Evolutionary conservation across 2,797 vertebrate genomes (phyloP).

Genomic region (Dendrocincla tyrannina): DNA sequence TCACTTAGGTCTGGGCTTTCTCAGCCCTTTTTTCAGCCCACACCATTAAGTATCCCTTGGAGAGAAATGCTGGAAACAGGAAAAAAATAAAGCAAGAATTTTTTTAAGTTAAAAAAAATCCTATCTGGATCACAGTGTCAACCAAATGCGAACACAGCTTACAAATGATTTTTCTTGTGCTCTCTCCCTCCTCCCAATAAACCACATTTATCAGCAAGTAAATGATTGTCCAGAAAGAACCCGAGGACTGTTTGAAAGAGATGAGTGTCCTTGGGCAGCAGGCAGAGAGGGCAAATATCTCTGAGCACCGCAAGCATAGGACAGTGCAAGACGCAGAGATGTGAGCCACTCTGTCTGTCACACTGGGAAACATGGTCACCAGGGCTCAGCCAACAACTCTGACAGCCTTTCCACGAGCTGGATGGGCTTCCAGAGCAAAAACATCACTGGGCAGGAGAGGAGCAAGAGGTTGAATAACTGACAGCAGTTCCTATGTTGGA

Average conservation of each 20-base stretch:
- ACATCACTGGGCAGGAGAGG: neutral
- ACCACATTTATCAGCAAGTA: neutral
- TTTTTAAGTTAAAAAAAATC: neutral
- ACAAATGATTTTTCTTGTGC: neutral
- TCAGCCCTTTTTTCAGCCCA: neutral
- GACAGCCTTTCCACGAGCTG: neutral
- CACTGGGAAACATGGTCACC: neutral
- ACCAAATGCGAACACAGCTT: neutral
- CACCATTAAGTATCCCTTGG: neutral
- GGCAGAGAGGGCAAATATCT: neutral
- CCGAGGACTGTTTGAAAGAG: neutral
- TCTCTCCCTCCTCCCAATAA: neutral
- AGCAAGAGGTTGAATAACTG: neutral
- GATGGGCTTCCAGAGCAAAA: neutral
- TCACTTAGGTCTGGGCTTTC: neutral
- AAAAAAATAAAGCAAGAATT: neutral
- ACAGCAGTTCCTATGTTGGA: neutral
- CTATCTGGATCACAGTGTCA: neutral
- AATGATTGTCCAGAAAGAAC: conserved; percentile 44
- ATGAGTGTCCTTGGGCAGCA: conserved; percentile 3
- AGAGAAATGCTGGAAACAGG: neutral
- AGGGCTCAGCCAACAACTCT: neutral
- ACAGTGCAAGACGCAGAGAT: neutral
- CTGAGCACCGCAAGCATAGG: rapidly evolving
- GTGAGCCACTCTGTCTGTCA: neutral